These are phyloP conservation scores for Dryobota labecula DNA, from an alignment of 2,888 invertebrate genomes.

Conservation along the genomic window DNA sequence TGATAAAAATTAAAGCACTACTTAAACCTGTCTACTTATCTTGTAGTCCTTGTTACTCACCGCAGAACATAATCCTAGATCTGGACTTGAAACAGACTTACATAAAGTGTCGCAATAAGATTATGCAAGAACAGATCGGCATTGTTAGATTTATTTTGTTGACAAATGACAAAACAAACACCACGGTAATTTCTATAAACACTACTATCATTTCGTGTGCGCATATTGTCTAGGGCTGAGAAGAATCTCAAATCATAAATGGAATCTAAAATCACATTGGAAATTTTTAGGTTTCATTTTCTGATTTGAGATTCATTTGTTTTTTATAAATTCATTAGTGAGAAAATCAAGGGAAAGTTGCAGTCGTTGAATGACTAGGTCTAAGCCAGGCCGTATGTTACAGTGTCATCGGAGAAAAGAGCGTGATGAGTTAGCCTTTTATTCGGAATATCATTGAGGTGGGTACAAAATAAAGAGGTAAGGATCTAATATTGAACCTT, in stretches of 20 bases:
- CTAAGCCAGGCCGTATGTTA: not conserved
- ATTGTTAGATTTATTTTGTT: conserved; percentile 9
- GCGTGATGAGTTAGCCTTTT: not conserved
- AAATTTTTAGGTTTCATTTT: too few relatives aligned
- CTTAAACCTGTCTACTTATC: conserved; percentile 3
- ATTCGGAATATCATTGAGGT: conserved; percentile 7
- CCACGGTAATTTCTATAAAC: conserved; percentile 1
- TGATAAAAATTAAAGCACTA: conserved; percentile 32
- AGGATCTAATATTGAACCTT: conserved; percentile 9
- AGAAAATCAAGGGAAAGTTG: not conserved
- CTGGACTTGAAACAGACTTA: conserved; percentile 8
- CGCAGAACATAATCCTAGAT: conserved; percentile 33
- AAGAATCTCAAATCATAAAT: too few relatives aligned
- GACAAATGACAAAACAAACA: conserved; percentile 19
- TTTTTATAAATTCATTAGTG: not conserved
- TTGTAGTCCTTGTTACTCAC: conserved; percentile 25
- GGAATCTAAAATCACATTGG: too few relatives aligned
- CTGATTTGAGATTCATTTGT: not conserved
- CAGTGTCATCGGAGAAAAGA: conserved; percentile 2
- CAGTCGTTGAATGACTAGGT: not conserved
- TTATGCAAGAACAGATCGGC: conserved; percentile 10
- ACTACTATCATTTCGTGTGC: not conserved
- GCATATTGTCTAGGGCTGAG: not conserved
- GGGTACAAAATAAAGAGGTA: not conserved
- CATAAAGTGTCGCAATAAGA: conserved; percentile 24